phyloP scores from a whole-genome alignment of 2,888 invertebrate genomes.

The Thymelicus lineola region DNA sequence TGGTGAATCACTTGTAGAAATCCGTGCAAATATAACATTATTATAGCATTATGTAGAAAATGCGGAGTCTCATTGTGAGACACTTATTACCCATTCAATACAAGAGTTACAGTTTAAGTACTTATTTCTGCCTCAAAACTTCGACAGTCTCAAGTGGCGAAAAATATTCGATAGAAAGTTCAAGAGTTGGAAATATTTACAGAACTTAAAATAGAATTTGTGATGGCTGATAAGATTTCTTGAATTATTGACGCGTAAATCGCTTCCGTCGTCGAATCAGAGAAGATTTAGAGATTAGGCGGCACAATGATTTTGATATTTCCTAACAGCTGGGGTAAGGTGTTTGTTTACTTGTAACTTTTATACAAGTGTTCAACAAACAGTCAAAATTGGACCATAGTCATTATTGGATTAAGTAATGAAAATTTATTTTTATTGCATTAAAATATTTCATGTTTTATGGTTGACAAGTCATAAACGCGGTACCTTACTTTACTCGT shows the following conservation, averaged over 20 bases:
- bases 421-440: too few relatives aligned
- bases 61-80: too few relatives aligned
- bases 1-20: too few relatives aligned
- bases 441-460: too few relatives aligned
- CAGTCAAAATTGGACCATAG: too few relatives aligned
- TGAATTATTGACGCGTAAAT: slow-evolving; percentile 18
- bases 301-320: slow-evolving; percentile 1
- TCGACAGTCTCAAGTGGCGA: neutral
- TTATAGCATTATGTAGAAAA: too few relatives aligned
- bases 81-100: neutral
- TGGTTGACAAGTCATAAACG: too few relatives aligned
- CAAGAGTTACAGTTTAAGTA: neutral
- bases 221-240: slow-evolving; percentile 3
- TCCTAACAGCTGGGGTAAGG: neutral
- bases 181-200: slow-evolving; percentile 22
- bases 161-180: slow-evolving; percentile 13
- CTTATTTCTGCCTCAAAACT: neutral
- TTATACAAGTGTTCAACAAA: too few relatives aligned
- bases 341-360: neutral
- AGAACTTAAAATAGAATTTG: slow-evolving; percentile 21
- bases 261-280: neutral
- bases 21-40: too few relatives aligned
- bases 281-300: slow-evolving; percentile 1
- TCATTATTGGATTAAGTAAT: too few relatives aligned
- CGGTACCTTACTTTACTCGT: too few relatives aligned